phyloP scores from a whole-genome alignment of 2,888 invertebrate genomes.

The Parnassius smintheus region DNA sequence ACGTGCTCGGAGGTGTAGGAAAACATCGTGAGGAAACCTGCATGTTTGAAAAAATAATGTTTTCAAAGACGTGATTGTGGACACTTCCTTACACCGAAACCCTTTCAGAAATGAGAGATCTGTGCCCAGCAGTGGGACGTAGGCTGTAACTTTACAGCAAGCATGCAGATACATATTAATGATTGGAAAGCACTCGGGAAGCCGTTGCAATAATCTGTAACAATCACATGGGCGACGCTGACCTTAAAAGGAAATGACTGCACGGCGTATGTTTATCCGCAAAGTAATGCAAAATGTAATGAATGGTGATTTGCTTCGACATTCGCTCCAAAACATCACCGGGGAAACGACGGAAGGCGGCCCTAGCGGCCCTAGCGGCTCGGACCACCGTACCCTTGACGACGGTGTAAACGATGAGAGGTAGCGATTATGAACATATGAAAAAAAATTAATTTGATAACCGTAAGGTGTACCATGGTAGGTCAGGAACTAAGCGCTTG shows the following conservation, averaged over 20 bases:
- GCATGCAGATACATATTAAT: background rate
- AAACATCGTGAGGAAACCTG: too few species aligned
- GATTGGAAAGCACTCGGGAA: slow-evolving; percentile 12
- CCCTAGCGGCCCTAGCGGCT: slow-evolving; percentile 48
- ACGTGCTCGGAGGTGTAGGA: too few species aligned
- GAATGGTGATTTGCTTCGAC: slow-evolving; percentile 66
- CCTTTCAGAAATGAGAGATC: too few species aligned
- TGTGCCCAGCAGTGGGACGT: too few species aligned
- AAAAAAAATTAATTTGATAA: too few species aligned
- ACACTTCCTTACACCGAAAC: too few species aligned
- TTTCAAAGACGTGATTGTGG: too few species aligned
- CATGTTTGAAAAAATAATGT: too few species aligned
- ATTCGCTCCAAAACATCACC: slow-evolving; percentile 37
- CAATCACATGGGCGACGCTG: slow-evolving; percentile 2
- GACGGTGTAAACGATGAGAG: slow-evolving; percentile 8
- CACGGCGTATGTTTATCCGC: slow-evolving; percentile 42
- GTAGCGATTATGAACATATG: background rate
- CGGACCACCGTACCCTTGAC: slow-evolving; percentile 41
- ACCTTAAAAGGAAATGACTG: slow-evolving; percentile 1
- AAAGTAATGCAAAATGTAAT: slow-evolving; percentile 56
- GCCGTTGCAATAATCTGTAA: slow-evolving; percentile 10
- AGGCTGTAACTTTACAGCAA: too few species aligned
- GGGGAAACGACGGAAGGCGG: slow-evolving; percentile 63
- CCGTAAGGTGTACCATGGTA: too few species aligned
- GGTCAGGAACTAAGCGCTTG: too few species aligned